Evolutionary conservation across 2,113 vertebrate species (phyloP).

Genomic region (Eolophus roseicapilla): DNA sequence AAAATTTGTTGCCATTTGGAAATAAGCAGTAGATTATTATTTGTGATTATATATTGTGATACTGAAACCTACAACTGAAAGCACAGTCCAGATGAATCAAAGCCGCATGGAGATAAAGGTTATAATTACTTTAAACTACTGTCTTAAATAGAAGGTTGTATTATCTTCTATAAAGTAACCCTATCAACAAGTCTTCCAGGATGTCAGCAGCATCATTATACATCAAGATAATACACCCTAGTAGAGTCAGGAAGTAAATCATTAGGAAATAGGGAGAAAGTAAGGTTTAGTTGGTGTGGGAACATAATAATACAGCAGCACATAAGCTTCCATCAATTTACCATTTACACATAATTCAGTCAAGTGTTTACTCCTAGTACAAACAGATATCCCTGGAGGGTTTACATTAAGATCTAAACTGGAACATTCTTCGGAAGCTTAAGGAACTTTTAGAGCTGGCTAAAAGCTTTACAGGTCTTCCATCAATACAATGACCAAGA

Average conservation of each 20-base stretch:
- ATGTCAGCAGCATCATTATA: background rate
- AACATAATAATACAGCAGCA: background rate
- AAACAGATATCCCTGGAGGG: background rate
- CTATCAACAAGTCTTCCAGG: background rate
- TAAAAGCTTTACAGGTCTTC: background rate
- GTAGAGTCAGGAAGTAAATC: background rate
- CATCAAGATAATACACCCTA: background rate
- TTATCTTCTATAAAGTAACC: background rate
- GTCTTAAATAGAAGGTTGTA: background rate
- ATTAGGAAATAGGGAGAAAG: background rate
- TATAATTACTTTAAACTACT: background rate
- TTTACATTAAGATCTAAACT: background rate
- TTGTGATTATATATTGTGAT: background rate
- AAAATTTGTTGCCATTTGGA: background rate
- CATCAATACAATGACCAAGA: background rate
- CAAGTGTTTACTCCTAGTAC: background rate
- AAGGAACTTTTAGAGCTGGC: background rate
- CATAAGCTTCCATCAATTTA: background rate
- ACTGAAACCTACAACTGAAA: background rate
- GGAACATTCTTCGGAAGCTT: background rate
- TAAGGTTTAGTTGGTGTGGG: background rate
- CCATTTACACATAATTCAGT: background rate
- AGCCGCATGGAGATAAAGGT: background rate
- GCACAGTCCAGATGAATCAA: background rate
- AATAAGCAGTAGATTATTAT: background rate